phyloP scores from a whole-genome alignment of 2,113 vertebrate genomes.

The Xiphophorus couchianus region DNA sequence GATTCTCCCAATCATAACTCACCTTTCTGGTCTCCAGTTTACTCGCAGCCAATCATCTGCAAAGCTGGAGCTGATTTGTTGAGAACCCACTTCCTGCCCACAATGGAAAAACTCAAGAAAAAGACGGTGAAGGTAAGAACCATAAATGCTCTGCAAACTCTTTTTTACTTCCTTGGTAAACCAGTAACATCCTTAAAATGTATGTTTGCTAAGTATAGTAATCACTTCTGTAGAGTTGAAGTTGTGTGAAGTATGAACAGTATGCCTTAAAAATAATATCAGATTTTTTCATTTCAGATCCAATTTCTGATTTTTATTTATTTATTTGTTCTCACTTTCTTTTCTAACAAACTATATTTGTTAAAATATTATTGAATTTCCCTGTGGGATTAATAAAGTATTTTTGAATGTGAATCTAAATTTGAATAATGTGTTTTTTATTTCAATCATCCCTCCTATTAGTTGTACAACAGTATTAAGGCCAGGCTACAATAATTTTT shows the following conservation, averaged over 20 bases:
- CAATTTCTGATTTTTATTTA: no score
- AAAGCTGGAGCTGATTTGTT: conserved; percentile 92
- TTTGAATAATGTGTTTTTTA: no score
- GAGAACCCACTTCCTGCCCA: conserved; percentile 92
- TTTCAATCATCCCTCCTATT: no score
- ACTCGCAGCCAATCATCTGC: conserved; percentile 95
- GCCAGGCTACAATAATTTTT: no score
- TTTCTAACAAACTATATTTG: no score
- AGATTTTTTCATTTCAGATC: no score
- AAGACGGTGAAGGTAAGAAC: conserved; percentile 87
- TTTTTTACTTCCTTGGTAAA: not conserved
- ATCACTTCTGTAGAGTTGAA: conserved; percentile 3
- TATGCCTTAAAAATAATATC: no score
- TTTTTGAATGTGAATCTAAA: no score
- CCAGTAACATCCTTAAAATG: not conserved
- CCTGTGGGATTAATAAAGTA: no score
- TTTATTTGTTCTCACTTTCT: no score
- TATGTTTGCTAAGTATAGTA: conserved; percentile 1
- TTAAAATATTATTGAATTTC: no score
- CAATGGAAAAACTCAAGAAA: conserved; percentile 94
- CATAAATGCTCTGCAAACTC: not conserved
- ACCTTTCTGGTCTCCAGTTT: conserved; percentile 80
- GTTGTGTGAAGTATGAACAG: not conserved
- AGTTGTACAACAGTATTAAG: no score
- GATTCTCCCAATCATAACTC: conserved; percentile 3